These are phyloP conservation scores for Calliphora vicina DNA, from an alignment of 1,140 invertebrate genomes.

Conservation along the genomic window DNA sequence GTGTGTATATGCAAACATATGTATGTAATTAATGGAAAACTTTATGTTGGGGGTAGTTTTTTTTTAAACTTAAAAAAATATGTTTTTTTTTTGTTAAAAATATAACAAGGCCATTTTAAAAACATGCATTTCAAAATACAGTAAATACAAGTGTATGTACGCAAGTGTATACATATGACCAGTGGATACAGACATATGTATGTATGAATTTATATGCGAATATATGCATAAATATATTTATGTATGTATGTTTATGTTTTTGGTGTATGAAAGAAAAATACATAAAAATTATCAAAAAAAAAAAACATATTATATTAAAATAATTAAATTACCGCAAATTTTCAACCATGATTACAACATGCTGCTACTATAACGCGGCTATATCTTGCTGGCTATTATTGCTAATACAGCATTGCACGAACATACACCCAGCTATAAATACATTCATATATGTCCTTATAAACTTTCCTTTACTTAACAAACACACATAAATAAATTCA, in stretches of 20 bases:
- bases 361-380: conserved; percentile 7
- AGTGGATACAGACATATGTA: neutral
- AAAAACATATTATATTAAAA: conserved; percentile 14
- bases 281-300: neutral
- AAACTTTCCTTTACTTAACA: too few species aligned
- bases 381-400: conserved; percentile 13
- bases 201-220: neutral
- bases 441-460: too few species aligned
- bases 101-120: neutral
- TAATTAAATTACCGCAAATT: conserved; percentile 34
- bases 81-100: neutral
- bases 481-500: too few species aligned
- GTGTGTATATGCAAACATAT: neutral
- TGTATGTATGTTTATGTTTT: neutral
- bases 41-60: neutral
- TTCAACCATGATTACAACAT: conserved; percentile 15
- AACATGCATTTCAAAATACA: neutral
- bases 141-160: neutral
- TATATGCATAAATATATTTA: too few species aligned
- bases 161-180: neutral
- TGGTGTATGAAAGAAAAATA: too few species aligned
- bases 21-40: neutral
- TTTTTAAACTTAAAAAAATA: neutral
- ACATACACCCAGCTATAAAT: too few species aligned
- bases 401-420: neutral